Evolutionary conservation across 2,797 vertebrate species (phyloP), one percentile per base, ranked within the genome.

Genomic region (Gila robusta): DNA sequence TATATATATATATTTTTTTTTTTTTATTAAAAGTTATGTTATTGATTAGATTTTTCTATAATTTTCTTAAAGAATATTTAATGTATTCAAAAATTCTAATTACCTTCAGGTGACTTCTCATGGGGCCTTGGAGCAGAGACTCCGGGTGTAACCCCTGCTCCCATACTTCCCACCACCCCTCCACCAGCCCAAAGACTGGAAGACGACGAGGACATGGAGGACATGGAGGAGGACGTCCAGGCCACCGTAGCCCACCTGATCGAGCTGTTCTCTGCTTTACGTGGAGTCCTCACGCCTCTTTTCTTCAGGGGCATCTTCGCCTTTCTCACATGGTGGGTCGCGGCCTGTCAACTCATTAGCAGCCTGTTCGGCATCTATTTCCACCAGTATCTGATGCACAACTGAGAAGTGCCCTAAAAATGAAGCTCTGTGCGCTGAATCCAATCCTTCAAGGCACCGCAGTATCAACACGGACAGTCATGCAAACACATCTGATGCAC

Each of bases 301-400:
- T 96, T 99, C 91, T 96, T 97, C 89, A 93, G 96, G 0, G 97
- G 98, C 0, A 88, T 99, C 86, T 96, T 99, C 0, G 94, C 97
- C 87, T 99, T 98, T 93, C 91, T 99, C 86, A 96, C 97, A 16
- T 99, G 98, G 98, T 99, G 98, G 98, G 96, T 97, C 19, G 96
- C 97, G 0, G 95, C 95, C 88, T 99, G 98, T 92, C 98, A 99
- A 92, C 92, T 98, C 4, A 92, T 99, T 91, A 96, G 96, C 93
- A 97, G 97, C 84, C 94, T 99, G 89, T 98, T 98, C 0, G 98
- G 98, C 64, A 95, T 99, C 90, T 99, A 99, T 90, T 98, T 99
- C 94, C 98, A 98, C 92, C 98, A 96, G 94, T 97, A 98, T 91
- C 94, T 99, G 71, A 96, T 96, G 54, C 93, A 95, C 41, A 97